These are phyloP conservation scores for Hassar affinis DNA, from an alignment of 2,113 vertebrate genomes.

Conservation along the genomic window DNA sequence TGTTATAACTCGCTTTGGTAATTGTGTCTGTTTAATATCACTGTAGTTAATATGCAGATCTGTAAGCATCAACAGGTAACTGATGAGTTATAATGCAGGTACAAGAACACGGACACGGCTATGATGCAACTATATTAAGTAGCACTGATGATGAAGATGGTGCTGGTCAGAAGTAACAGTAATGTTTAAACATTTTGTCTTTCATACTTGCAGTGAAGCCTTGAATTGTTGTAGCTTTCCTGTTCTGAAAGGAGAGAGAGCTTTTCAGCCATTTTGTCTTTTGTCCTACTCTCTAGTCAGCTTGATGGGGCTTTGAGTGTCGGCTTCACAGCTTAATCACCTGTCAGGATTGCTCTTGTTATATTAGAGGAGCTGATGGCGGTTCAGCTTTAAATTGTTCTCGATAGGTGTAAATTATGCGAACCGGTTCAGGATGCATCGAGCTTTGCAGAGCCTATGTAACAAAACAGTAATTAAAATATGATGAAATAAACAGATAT, in stretches of 20 bases:
- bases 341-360: slow-evolving; percentile 9
- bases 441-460: neutral
- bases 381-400: neutral
- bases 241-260: slow-evolving; percentile 50
- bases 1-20: neutral
- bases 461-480: neutral
- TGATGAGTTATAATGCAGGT: neutral
- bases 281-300: slow-evolving; percentile 56
- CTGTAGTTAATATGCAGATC: slow-evolving; percentile 2
- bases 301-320: slow-evolving; percentile 57
- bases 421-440: neutral
- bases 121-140: neutral
- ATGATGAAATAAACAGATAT: neutral
- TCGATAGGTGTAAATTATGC: neutral
- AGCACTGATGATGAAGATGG: neutral
- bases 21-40: neutral
- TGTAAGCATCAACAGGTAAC: neutral
- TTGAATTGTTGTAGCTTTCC: neutral
- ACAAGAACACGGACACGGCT: neutral
- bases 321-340: slow-evolving; percentile 40
- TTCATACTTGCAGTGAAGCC: neutral
- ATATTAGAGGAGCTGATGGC: neutral
- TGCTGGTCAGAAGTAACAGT: neutral
- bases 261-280: slow-evolving; percentile 75
- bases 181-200: neutral